Percentiles rank a stretch among this genome's conserved stretches.
phyloP scores from a whole-genome alignment of 2,113 vertebrate genomes.

The Microtus richardsoni region DNA sequence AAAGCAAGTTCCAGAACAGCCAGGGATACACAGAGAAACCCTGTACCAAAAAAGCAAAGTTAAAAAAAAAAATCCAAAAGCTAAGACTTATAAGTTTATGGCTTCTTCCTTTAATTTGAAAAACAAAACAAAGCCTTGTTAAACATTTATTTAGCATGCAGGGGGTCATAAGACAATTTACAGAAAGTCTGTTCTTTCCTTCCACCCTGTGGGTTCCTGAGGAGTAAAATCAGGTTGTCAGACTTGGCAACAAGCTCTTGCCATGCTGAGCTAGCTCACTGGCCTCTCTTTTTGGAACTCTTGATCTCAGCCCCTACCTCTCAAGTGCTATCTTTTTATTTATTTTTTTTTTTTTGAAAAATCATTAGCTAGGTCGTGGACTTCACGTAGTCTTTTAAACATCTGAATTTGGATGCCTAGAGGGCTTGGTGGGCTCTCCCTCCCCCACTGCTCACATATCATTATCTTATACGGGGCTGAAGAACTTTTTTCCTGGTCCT shows the following conservation, averaged over 20 bases:
- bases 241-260: too few species aligned
- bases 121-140: not conserved
- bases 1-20: not conserved
- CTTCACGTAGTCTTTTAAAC: slow-evolving; percentile 11
- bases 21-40: not conserved
- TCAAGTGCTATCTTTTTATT: not conserved
- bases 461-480: not conserved
- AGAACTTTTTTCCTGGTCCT: not conserved
- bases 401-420: not conserved
- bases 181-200: not conserved
- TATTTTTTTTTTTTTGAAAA: not conserved
- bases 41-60: not conserved
- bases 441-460: not conserved
- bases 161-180: not conserved
- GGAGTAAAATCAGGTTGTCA: not conserved
- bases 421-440: not conserved
- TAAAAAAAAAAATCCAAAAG: not conserved
- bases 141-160: not conserved
- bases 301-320: not conserved
- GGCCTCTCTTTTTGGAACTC: not conserved
- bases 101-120: not conserved
- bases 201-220: not conserved
- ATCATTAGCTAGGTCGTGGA: not conserved
- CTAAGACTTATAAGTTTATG: not conserved
- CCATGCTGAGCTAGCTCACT: not conserved